A percentile compares a stretch with the other conserved stretches of the same genome.
Conservation (phyloP, 1,140 invertebrate genomes). For the Listronotus bonariensis region DNA sequence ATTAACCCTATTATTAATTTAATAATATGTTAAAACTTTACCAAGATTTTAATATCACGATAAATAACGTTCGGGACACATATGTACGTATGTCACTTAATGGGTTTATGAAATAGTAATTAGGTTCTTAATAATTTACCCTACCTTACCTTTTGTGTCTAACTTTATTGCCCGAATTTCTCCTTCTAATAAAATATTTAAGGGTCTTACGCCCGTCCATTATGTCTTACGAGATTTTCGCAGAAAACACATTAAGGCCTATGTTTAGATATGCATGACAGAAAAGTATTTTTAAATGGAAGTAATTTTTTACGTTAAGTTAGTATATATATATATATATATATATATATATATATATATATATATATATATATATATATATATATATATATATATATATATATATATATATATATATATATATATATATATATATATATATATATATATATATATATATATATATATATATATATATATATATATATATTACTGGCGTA, state of each 20-base stretch:
- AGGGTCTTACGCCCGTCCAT: slow-evolving; percentile 3
- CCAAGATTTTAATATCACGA: not conserved
- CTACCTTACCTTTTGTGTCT: slow-evolving; percentile 3
- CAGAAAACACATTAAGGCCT: slow-evolving; percentile 10
- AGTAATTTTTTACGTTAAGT: too few species aligned
- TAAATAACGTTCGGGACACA: not conserved
- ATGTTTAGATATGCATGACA: slow-evolving; percentile 1
- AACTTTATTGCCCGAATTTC: slow-evolving; percentile 11
- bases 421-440: too few species aligned
- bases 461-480: too few species aligned
- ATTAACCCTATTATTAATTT: too few species aligned
- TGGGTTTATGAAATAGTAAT: not conserved
- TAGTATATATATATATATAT: too few species aligned
- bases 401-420: too few species aligned
- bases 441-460: too few species aligned
- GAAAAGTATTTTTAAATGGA: too few species aligned
- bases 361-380: too few species aligned
- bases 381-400: too few species aligned
- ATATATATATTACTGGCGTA: too few species aligned
- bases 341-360: too few species aligned
- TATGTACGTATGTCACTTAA: not conserved
- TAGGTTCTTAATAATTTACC: slow-evolving; percentile 2
- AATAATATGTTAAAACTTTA: not conserved
- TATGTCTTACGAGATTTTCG: slow-evolving; percentile 13
- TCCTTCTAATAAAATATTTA: slow-evolving; percentile 22